Evolutionary conservation across 2,888 invertebrate genomes (phyloP).

Genomic region (Boloria euphrosyne): DNA sequence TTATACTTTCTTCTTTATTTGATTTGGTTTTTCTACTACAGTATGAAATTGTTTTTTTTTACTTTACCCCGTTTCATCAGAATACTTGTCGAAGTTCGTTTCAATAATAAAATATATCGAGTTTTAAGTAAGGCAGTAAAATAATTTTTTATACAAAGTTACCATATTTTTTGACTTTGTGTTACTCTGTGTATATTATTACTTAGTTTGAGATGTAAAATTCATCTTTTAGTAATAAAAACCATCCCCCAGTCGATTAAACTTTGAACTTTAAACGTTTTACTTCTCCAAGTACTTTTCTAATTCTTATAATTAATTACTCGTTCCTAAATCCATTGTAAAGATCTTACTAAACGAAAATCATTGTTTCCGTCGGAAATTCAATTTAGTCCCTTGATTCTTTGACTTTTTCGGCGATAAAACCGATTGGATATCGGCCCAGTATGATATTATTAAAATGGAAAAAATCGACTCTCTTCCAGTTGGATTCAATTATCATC

Average conservation of each 20-base stretch:
- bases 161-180: too few relatives aligned
- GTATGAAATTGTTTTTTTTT: too few relatives aligned
- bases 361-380: slow-evolving; percentile 38
- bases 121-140: too few relatives aligned
- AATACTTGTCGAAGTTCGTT: too few relatives aligned
- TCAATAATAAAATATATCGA: too few relatives aligned
- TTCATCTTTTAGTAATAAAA: neutral
- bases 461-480: slow-evolving; percentile 34
- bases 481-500: slow-evolving; percentile 36
- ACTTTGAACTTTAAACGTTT: neutral
- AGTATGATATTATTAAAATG: slow-evolving; percentile 41
- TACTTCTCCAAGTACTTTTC: slow-evolving; percentile 6
- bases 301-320: slow-evolving; percentile 31
- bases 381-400: slow-evolving; percentile 40
- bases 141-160: too few relatives aligned
- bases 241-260: slow-evolving; percentile 1
- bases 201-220: too few relatives aligned
- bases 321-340: slow-evolving; percentile 26
- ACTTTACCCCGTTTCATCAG: too few relatives aligned
- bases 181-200: too few relatives aligned
- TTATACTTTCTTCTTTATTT: too few relatives aligned
- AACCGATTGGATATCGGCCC: slow-evolving; percentile 40
- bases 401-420: slow-evolving; percentile 40
- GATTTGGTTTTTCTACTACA: too few relatives aligned
- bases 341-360: slow-evolving; percentile 31